Percentiles rank a stretch among this genome's conserved stretches.
Evolutionary conservation across 2,113 vertebrate species (phyloP).

Genomic region (Pandion haliaetus): DNA sequence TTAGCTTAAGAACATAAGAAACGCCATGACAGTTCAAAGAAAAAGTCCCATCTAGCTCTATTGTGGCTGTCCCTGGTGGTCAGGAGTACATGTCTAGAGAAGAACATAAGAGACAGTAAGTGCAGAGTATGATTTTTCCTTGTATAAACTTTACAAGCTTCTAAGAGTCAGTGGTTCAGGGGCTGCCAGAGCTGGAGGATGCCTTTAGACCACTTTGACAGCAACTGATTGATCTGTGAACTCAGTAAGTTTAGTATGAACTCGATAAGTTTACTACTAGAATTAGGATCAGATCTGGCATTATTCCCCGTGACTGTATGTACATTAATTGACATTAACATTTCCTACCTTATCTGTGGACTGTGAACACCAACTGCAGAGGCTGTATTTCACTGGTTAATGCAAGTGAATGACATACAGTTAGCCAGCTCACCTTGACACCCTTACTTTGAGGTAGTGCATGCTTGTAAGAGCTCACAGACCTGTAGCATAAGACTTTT

Average conservation of each 20-base stretch:
- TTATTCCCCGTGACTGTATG: neutral
- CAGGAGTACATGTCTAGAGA: neutral
- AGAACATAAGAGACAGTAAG: neutral
- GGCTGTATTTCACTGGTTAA: neutral
- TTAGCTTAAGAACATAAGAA: neutral
- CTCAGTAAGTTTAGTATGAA: neutral
- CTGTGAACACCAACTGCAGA: neutral
- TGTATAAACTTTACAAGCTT: neutral
- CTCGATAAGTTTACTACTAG: neutral
- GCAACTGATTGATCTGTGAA: neutral
- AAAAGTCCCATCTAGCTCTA: neutral
- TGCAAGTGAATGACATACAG: neutral
- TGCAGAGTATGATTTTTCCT: neutral
- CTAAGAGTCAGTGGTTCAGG: neutral
- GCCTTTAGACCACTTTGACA: neutral
- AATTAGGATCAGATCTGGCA: neutral
- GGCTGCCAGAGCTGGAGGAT: neutral
- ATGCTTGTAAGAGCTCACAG: neutral
- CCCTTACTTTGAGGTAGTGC: neutral
- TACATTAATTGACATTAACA: neutral
- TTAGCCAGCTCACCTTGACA: neutral
- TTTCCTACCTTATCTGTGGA: neutral
- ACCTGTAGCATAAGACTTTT: neutral
- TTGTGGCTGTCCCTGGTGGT: neutral
- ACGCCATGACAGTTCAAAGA: neutral